Evolutionary conservation across 2,888 invertebrate genomes (phyloP).

Genomic region (Mycalesis mineus): DNA sequence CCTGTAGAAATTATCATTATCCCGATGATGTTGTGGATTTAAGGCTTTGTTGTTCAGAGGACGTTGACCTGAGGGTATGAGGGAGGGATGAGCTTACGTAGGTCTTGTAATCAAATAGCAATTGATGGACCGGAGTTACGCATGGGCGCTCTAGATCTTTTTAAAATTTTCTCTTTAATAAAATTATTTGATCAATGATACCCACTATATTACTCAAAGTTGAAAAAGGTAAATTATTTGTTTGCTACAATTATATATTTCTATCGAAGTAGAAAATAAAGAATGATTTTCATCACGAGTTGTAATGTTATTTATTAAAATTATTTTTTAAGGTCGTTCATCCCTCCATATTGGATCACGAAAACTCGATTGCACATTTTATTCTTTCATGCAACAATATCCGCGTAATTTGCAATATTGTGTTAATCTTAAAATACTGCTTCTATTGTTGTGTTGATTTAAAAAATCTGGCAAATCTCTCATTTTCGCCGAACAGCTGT

Average conservation of each 20-base stretch:
- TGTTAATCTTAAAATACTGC: not conserved
- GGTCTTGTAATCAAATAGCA: not conserved
- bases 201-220: not conserved
- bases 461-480: not conserved
- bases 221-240: not conserved
- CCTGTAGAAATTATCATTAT: not conserved
- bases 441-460: not conserved
- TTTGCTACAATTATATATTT: too few species aligned
- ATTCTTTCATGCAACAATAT: not conserved
- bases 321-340: too few species aligned
- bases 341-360: too few species aligned
- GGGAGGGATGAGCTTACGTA: not conserved
- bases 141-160: not conserved
- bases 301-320: too few species aligned
- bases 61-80: not conserved
- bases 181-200: not conserved
- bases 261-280: too few species aligned
- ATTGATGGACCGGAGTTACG: not conserved
- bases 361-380: not conserved
- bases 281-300: too few species aligned
- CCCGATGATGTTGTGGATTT: slow-evolving; percentile 1
- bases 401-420: not conserved
- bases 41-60: not conserved
- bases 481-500: slow-evolving; percentile 8
- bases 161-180: not conserved